Conservation (phyloP, 2,113 vertebrate species). For the Erythrolamprus reginae region DNA sequence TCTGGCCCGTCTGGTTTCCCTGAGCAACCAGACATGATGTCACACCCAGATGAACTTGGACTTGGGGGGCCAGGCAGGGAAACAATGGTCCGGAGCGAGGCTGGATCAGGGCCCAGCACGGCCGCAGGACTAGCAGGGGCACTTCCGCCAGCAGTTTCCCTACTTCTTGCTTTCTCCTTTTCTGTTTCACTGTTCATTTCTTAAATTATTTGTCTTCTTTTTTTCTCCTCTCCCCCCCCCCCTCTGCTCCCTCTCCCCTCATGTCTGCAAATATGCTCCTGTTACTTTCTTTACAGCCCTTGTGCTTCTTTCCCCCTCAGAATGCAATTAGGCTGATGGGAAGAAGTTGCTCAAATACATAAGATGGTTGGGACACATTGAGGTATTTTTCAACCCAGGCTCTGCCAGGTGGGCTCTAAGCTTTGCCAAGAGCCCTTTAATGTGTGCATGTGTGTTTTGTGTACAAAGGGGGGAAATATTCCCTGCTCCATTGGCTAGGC, state of each 20-base stretch:
- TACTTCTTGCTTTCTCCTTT: neutral
- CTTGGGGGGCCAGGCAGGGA: conserved; percentile 74
- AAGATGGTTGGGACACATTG: neutral
- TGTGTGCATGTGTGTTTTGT: conserved; percentile 3
- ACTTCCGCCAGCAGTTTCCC: conserved; percentile 16
- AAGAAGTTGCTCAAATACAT: neutral
- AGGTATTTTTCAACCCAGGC: neutral
- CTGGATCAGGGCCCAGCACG: conserved; percentile 24
- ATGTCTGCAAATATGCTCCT: neutral
- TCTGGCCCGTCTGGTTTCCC: conserved; percentile 85
- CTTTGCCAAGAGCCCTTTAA: conserved; percentile 3
- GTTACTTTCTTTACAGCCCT: neutral
- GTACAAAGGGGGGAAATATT: conserved; percentile 1
- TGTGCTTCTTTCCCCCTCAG: neutral
- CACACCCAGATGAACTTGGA: conserved; percentile 88
- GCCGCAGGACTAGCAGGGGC: conserved; percentile 17
- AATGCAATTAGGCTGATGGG: neutral
- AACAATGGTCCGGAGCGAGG: conserved; percentile 52
- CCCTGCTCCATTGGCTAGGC: conserved; percentile 29
- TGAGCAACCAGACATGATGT: conserved; percentile 91
- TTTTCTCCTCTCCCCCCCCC: neutral
- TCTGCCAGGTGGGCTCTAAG: conserved; percentile 10
- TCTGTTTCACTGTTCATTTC: neutral
- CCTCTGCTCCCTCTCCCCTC: neutral
- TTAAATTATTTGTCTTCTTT: neutral